Evolutionary conservation across 2,888 invertebrate species (phyloP).

Genomic region (Hemithea aestivaria): DNA sequence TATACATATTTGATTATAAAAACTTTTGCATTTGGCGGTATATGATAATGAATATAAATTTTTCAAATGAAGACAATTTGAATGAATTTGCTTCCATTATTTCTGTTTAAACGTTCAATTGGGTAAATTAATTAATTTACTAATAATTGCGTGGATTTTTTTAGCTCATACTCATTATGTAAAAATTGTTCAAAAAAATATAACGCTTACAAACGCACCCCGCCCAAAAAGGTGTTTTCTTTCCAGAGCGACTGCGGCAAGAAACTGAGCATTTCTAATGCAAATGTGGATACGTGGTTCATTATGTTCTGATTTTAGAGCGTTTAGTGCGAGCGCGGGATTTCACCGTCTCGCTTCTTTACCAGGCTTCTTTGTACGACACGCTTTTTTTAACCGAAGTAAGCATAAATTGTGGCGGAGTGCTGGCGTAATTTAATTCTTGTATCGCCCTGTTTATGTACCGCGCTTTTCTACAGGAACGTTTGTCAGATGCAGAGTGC

Average conservation of each 20-base stretch:
- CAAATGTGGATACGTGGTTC: constrained; percentile 60
- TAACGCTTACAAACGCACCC: constrained; percentile 12
- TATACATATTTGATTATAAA: no score
- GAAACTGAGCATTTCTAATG: constrained; percentile 58
- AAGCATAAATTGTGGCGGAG: constrained; percentile 27
- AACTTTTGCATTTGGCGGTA: no score
- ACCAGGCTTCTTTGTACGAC: constrained; percentile 27
- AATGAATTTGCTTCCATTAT: no score
- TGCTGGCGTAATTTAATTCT: constrained; percentile 28
- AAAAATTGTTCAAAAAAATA: no score
- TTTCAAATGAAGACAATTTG: no score
- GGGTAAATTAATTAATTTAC: no score
- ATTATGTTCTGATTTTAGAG: constrained; percentile 66
- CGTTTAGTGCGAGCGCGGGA: constrained; percentile 48
- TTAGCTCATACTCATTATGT: no score
- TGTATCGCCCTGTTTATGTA: constrained; percentile 14
- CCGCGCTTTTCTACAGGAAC: constrained; percentile 10
- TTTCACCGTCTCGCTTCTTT: constrained; percentile 29
- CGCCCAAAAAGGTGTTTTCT: constrained; percentile 16
- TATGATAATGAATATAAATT: no score
- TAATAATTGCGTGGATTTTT: no score
- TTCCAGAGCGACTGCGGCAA: constrained; percentile 27
- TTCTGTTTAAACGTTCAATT: no score
- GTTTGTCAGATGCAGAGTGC: constrained; percentile 2
- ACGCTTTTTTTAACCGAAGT: constrained; percentile 26